A percentile compares a stretch with the other conserved stretches of the same genome.
Evolutionary conservation across 1,140 invertebrate genomes (phyloP).

Genomic region (Grapholita molesta): DNA sequence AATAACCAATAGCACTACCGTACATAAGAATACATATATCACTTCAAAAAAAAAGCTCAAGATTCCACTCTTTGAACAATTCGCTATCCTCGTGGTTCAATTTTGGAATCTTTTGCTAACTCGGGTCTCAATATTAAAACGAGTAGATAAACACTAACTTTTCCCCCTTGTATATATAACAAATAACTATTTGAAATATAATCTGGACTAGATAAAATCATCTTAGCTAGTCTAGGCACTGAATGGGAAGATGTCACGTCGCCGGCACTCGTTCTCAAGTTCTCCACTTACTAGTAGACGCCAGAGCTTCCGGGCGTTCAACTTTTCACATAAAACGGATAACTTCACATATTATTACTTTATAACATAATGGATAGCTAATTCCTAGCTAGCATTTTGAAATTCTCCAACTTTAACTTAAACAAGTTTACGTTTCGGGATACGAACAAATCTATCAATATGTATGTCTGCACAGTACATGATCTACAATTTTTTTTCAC

Average conservation of each 20-base stretch:
- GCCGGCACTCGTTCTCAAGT: slow-evolving; percentile 5
- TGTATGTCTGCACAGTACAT: no score
- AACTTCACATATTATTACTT: slow-evolving; percentile 11
- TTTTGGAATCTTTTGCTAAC: no score
- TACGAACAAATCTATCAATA: no score
- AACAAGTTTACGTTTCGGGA: background rate
- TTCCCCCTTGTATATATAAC: no score
- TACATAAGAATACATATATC: no score
- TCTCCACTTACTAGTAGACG: background rate
- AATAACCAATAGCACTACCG: no score
- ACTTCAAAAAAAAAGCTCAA: no score
- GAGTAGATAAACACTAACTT: no score
- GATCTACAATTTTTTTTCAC: no score
- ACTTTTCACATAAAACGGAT: slow-evolving; percentile 16
- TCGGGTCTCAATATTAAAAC: no score
- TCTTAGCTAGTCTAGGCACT: background rate
- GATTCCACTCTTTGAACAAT: no score
- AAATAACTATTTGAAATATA: background rate
- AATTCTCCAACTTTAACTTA: background rate
- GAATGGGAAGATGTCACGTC: slow-evolving; percentile 6
- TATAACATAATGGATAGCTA: slow-evolving; percentile 3
- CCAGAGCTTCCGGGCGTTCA: background rate
- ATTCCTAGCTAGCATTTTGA: background rate
- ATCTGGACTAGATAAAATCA: background rate
- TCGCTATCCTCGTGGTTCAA: no score